Evolutionary conservation across 2,797 vertebrate species (phyloP), one percentile per base, ranked within the genome.

Genomic region (Clarias laeviceps): DNA sequence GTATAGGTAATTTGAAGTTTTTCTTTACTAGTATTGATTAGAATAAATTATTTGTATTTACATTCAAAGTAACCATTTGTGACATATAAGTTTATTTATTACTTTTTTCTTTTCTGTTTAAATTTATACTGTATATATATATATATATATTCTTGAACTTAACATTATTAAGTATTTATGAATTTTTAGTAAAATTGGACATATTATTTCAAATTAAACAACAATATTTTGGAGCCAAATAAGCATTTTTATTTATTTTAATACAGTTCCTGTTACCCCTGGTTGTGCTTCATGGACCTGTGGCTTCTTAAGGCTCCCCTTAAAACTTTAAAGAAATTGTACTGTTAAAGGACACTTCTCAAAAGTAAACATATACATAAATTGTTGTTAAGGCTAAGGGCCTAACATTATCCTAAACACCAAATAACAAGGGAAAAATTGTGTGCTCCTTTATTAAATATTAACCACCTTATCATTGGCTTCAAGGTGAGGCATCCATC

Each of bases 391-490:
- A 61, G 24, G 20, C 12, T 61, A 78, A 37, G 56, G 11, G 29
- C 57, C 37, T 20, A 78, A 57, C 27, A 18, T 32, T 77, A 59
- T 14, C 11, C 3, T 34, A 24, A 59, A 40, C 34, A n/a, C 15
- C 12, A 62, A 15, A n/a, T 79, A 64, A 62, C 20, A 15, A 12
- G 3, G 1, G 8, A 56, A 3, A 40, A 64, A 20, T 11, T 64
- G 54, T 34, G 62, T 84, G 40, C 20, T 69, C 73, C 57, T 56
- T 12, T 68, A 57, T 84, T 78, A 84, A 84, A 77, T 68, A 84
- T 84, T 84, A 84, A 84, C 83, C 14, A 24, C 2, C 83, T 84
- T 84, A 84, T 84, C 83, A 40, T 57, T 17, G 32, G 45, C 22
- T 83, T 57, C 32, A 62, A 37, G 61, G 61, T 34, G 72, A 84